Conservation (phyloP, 2,113 vertebrate genomes). For the Mus spicilegus region DNA sequence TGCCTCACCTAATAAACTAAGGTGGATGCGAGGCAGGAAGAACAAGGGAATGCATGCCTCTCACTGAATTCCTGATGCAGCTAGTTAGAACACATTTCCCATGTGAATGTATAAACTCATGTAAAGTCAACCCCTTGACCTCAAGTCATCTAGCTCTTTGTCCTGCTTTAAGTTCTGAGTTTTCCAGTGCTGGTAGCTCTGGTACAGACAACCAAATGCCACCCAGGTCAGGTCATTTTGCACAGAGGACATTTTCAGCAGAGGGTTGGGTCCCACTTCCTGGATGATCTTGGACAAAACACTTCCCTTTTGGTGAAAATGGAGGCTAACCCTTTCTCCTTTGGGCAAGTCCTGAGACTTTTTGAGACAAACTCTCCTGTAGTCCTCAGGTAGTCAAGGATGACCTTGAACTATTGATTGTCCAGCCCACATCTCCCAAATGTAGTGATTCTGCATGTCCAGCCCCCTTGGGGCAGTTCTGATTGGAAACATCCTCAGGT, state of each 20-base stretch:
- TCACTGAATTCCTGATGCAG: background rate
- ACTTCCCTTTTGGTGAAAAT: background rate
- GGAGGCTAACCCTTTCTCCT: background rate
- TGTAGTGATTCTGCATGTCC: background rate
- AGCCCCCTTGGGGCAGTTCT: background rate
- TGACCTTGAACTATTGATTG: background rate
- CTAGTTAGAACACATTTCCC: background rate
- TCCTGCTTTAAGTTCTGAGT: background rate
- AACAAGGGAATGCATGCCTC: background rate
- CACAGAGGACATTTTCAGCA: background rate
- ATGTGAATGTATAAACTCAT: background rate
- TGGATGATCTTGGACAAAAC: constrained; percentile 19
- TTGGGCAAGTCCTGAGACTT: background rate
- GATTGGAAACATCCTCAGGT: background rate
- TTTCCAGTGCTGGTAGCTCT: background rate
- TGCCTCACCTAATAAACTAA: background rate
- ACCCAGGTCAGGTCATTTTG: background rate
- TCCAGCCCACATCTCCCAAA: too few relatives aligned
- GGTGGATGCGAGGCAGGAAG: background rate
- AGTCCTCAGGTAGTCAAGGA: background rate
- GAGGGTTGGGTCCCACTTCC: background rate
- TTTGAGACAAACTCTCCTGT: background rate
- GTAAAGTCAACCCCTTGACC: background rate
- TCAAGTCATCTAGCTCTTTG: background rate
- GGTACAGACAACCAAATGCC: background rate